Base-by-base conservation (phyloP, 1,140 invertebrate genomes). In the Dolichoris vasculosae region DNA sequence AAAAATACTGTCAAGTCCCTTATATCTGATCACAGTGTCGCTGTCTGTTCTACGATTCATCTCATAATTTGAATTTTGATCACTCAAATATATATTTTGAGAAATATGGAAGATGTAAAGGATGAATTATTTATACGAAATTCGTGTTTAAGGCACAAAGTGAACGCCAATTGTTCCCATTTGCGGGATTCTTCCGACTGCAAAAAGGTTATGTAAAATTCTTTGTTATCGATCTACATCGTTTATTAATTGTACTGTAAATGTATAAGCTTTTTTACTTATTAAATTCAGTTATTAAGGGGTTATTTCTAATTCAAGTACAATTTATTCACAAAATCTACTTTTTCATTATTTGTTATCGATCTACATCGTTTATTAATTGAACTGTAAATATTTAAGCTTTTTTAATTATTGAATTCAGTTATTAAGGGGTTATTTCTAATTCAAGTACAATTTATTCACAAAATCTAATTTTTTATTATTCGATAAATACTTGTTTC, bases 21-120 rank as follows among this genome's bases (percentile, higher is more conserved):
- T 86, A 83, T 46, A 86, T 86, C 81, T 86, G 85, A 86, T 86
- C 85, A 86, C 85, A 86, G 85, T 86, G 81, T 86, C 81, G 85
- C 85, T 83, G 85, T 86, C 81, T 78, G 84, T 78, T 82, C 73
- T 86, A 82, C 84, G 84, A 85, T 85, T 85, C 51, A 71, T 82
- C 84, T 85, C 84, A 67, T 75, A 46, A 85, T 76, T 82, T 51
- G 59, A 86, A 86, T 86, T 86, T 82, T 71, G 79, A 86, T 82
- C 84, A 80, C 32, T 85, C 71, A 67, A 75, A 63, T 51, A n/a
- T 84, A 78, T 59, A 78, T 59, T 71, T 84, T 71, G 32, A 79
- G 73, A 77, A 71, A 20, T 79, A 63, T 80, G 51, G 51, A 77
- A 82, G 69, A 78, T 82, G 59, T 71, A 46, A 78, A 86, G 79